Evolutionary conservation across 2,888 invertebrate species (phyloP), one percentile per base, ranked within the genome.

Genomic region (Metalampra italica): DNA sequence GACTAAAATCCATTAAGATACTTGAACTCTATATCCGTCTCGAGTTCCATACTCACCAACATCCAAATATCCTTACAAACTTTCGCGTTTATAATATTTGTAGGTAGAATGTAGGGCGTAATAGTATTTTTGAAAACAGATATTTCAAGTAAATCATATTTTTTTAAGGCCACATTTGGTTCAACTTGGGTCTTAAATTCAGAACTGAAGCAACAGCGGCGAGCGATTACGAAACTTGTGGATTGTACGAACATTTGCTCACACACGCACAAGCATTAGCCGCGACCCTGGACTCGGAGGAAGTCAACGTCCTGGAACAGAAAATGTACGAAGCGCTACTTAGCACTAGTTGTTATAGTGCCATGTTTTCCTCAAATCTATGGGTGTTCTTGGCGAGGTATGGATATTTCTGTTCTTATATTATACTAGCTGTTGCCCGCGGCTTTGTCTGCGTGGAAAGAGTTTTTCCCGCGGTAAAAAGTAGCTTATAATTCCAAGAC

Each of bases 331-430:
- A 78, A 55, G 59, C 72, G 1, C 32, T 88, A 39, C 61, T 90
- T 2, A 53, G 66, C 11, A 66, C 61, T 1, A 74, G 82, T 29
- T 71, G 62, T 46, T 63, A 59, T 34, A 58, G 57, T n/a, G 84
- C 81, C 0, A 43, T 84, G 51, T 87, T 89, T 54, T 73, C 81
- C 3, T 62, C 71, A 0, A 75, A 81, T 54, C 51, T 88, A 12
- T 88, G 86, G 86, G 49, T 64, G n/a, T 47, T 78, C 0, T 54
- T 87, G 45, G 68, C 79, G 5, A 78, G 78, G 88, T 87, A 59
- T 56, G 58, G 43, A 45, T 40, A 38, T 8, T 44, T 44, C 15
- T 9, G 4, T 40, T 38, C 3, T 1, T 38, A 9, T 38, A n/a
- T n/a, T n/a, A n/a, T n/a, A n/a, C n/a, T n/a, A n/a, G n/a, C n/a